Conservation (phyloP, 2,888 invertebrate species). For the Pheosia tremula region DNA sequence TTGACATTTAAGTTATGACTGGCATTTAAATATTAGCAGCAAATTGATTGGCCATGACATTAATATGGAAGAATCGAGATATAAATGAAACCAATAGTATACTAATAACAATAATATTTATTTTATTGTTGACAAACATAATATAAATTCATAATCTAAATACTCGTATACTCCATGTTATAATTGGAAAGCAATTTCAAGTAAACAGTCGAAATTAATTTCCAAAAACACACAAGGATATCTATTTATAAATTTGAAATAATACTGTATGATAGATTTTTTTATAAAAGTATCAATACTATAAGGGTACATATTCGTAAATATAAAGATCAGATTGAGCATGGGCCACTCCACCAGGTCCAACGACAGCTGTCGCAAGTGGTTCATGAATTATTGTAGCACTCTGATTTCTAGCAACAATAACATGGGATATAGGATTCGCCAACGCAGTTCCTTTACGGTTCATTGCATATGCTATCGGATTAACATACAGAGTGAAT, state of each 20-base stretch:
- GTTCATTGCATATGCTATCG: constrained; percentile 87
- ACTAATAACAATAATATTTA: constrained; percentile 20
- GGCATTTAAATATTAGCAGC: constrained; percentile 1
- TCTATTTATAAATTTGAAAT: background rate
- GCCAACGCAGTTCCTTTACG: constrained; percentile 88
- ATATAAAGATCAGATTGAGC: constrained; percentile 89
- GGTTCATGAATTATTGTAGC: constrained; percentile 88
- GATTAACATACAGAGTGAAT: constrained; percentile 79
- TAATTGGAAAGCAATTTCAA: constrained; percentile 72
- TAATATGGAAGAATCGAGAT: constrained; percentile 8
- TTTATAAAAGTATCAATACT: constrained; percentile 40
- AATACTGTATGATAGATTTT: constrained; percentile 3
- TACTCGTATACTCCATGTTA: constrained; percentile 14
- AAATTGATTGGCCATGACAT: constrained; percentile 26
- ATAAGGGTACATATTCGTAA: constrained; percentile 64
- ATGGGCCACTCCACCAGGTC: constrained; percentile 90
- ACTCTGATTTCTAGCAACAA: constrained; percentile 84
- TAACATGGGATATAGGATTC: constrained; percentile 87
- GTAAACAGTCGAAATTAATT: constrained; percentile 66
- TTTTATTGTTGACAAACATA: constrained; percentile 16
- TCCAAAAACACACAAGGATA: constrained; percentile 35
- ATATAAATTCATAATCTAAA: constrained; percentile 5
- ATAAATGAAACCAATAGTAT: constrained; percentile 23
- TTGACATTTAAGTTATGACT: constrained; percentile 5
- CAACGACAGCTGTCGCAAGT: constrained; percentile 88